Percentiles rank a stretch among this genome's conserved stretches.
phyloP scores from a whole-genome alignment of 2,113 vertebrate species.

The Leuciscus idus region DNA sequence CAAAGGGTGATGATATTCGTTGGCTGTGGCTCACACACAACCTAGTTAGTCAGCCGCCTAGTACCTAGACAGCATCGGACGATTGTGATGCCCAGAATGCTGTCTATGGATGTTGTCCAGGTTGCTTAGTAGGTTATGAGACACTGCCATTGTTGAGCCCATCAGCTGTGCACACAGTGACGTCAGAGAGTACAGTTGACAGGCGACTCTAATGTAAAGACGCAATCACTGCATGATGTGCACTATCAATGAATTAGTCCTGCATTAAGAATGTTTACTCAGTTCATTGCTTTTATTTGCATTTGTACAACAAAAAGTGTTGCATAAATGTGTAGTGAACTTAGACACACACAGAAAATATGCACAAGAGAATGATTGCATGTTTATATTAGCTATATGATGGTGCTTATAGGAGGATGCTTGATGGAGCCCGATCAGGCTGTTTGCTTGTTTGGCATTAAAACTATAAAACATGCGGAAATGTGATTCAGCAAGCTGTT shows the following conservation, averaged over 20 bases:
- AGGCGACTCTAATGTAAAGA: constrained; percentile 2
- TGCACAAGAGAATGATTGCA: neutral
- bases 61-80: neutral
- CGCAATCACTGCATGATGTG: neutral
- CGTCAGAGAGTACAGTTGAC: constrained; percentile 64
- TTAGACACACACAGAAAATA: neutral
- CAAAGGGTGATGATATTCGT: neutral
- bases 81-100: neutral
- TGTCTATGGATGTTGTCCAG: neutral
- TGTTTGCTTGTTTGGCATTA: neutral
- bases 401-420: neutral
- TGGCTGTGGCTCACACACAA: neutral
- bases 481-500: constrained; percentile 10
- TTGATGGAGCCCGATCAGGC: neutral
- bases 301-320: neutral
- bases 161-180: constrained; percentile 75
- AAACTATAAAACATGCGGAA: neutral
- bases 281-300: neutral
- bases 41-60: neutral
- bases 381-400: neutral
- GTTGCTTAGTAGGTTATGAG: neutral
- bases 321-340: neutral
- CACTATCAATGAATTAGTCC: neutral
- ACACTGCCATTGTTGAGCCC: constrained; percentile 64
- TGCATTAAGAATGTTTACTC: neutral